Conservation (phyloP, 2,888 invertebrate genomes). For the Scrobipalpa costella region DNA sequence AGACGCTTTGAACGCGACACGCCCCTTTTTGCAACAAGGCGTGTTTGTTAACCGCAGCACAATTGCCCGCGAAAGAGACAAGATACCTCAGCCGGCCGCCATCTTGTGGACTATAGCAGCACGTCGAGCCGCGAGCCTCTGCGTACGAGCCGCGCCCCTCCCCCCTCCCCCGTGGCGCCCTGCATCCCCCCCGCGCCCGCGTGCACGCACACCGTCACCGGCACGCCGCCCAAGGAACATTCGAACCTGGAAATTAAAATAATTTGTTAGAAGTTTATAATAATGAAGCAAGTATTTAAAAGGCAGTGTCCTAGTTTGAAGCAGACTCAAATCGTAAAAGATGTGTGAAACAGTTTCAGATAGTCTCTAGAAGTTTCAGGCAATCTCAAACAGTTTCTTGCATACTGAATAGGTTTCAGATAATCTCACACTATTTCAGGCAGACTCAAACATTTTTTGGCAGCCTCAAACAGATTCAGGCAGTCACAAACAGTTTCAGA, state of each 20-base stretch:
- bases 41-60: not conserved
- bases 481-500: too few species aligned
- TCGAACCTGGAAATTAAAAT: constrained; percentile 84
- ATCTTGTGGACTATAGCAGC: constrained; percentile 44
- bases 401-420: too few species aligned
- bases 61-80: not conserved
- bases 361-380: too few species aligned
- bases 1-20: not conserved
- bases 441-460: too few species aligned
- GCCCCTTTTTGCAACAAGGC: not conserved
- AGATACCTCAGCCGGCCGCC: not conserved
- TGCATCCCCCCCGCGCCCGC: constrained; percentile 45
- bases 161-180: constrained; percentile 45
- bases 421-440: too few species aligned
- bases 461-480: too few species aligned
- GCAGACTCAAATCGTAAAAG: too few species aligned
- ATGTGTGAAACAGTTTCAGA: too few species aligned
- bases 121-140: constrained; percentile 73
- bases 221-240: constrained; percentile 86
- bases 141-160: constrained; percentile 65
- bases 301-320: too few species aligned
- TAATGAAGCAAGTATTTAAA: too few species aligned
- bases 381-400: too few species aligned
- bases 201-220: constrained; percentile 36
- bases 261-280: not conserved